These are phyloP conservation scores for Microplitis mediator DNA, from an alignment of 1,140 invertebrate species.

Conservation along the genomic window DNA sequence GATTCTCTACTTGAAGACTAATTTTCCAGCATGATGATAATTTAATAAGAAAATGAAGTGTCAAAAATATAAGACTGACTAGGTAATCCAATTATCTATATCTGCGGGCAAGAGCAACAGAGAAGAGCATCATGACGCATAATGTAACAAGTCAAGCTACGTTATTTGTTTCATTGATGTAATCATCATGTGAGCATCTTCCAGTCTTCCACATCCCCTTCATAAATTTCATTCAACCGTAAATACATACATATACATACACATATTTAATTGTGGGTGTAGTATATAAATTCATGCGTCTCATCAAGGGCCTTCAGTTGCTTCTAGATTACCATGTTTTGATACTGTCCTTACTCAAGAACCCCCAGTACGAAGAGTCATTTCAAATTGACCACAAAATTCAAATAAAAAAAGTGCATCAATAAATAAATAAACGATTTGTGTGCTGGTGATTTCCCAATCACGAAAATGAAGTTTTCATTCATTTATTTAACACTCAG, in stretches of 20 bases:
- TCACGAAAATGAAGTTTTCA: constrained; percentile 20
- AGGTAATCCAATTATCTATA: no score
- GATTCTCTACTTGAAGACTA: no score
- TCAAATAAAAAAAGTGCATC: not conserved
- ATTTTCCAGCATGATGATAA: no score
- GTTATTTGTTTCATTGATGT: constrained; percentile 42
- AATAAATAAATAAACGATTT: not conserved
- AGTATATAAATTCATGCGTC: constrained; percentile 55
- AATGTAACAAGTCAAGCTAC: constrained; percentile 40
- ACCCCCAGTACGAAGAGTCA: not conserved
- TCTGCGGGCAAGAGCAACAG: no score
- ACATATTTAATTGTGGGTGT: constrained; percentile 55
- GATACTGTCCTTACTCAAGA: constrained; percentile 12
- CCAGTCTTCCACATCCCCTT: constrained; percentile 29
- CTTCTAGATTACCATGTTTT: constrained; percentile 27
- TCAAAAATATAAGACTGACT: no score
- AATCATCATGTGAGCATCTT: constrained; percentile 38
- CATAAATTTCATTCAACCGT: constrained; percentile 19
- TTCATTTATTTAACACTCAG: constrained; percentile 10
- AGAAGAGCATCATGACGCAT: constrained; percentile 29
- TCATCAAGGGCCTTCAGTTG: constrained; percentile 38
- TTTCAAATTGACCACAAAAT: not conserved
- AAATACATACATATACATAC: constrained; percentile 20
- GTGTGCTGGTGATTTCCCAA: not conserved
- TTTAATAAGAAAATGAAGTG: no score